These are phyloP conservation scores for Campoletis raptor DNA, from an alignment of 2,888 invertebrate species.

Conservation along the genomic window DNA sequence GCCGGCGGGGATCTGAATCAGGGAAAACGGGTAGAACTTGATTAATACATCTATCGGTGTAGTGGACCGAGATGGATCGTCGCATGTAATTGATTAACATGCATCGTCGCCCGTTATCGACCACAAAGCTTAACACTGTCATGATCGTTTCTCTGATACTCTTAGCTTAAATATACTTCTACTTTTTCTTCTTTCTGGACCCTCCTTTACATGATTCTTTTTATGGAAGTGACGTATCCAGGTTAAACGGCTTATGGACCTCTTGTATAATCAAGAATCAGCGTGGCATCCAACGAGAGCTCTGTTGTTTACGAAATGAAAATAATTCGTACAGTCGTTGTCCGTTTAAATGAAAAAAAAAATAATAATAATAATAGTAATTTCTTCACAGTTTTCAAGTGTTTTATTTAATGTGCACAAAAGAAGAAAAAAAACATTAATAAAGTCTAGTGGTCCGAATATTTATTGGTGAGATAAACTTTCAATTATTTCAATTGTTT, in stretches of 20 bases:
- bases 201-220: constrained; percentile 73
- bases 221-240: constrained; percentile 75
- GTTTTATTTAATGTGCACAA: not conserved
- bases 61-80: constrained; percentile 52
- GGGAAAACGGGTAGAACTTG: constrained; percentile 57
- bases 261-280: constrained; percentile 65
- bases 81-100: constrained; percentile 65
- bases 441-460: too few relatives aligned
- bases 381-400: not conserved
- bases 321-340: constrained; percentile 11
- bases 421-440: not conserved
- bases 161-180: not conserved
- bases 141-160: constrained; percentile 1
- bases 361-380: too few relatives aligned
- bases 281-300: constrained; percentile 44
- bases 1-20: constrained; percentile 33
- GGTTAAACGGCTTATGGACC: constrained; percentile 74
- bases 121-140: constrained; percentile 15
- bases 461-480: too few relatives aligned
- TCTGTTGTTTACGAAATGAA: not conserved
- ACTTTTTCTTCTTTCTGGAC: constrained; percentile 44
- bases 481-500: not conserved
- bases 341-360: not conserved
- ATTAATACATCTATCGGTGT: constrained; percentile 64
- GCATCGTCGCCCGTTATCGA: constrained; percentile 49